Conservation (phyloP, 2,797 vertebrate genomes). For the Nothura maculosa region DNA sequence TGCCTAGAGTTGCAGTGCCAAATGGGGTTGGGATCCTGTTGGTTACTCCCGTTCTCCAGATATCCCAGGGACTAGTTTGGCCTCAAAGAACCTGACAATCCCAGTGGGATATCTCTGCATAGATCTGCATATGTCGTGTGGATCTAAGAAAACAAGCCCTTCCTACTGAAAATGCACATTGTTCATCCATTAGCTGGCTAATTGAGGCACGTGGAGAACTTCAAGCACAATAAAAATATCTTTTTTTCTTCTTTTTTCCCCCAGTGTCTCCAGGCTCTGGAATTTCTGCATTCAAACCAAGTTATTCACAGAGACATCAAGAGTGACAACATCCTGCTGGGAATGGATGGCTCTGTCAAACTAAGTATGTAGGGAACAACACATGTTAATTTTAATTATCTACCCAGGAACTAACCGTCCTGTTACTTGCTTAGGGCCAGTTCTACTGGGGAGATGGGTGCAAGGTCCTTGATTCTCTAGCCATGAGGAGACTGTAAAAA, state of each 20-base stretch:
- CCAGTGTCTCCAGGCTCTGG: conserved; percentile 96
- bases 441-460: background rate
- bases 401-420: rapidly evolving
- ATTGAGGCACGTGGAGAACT: background rate
- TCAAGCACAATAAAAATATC: background rate
- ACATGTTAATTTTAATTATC: background rate
- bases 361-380: conserved; percentile 86
- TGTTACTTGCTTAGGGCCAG: background rate
- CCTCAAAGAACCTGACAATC: background rate
- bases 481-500: background rate
- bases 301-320: conserved; percentile 99
- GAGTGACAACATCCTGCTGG: conserved; percentile 97
- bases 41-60: background rate
- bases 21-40: background rate
- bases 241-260: background rate
- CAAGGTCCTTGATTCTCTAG: background rate
- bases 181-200: background rate
- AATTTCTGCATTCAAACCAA: conserved; percentile 96
- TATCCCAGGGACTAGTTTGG: background rate
- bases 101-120: background rate
- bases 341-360: conserved; percentile 98
- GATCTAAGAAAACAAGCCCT: rapidly evolving
- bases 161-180: background rate
- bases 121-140: background rate
- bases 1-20: background rate